A percentile compares a stretch with the other conserved stretches of the same genome.
Conservation (phyloP, 2,113 vertebrate species). For the Synchiropus splendidus region DNA sequence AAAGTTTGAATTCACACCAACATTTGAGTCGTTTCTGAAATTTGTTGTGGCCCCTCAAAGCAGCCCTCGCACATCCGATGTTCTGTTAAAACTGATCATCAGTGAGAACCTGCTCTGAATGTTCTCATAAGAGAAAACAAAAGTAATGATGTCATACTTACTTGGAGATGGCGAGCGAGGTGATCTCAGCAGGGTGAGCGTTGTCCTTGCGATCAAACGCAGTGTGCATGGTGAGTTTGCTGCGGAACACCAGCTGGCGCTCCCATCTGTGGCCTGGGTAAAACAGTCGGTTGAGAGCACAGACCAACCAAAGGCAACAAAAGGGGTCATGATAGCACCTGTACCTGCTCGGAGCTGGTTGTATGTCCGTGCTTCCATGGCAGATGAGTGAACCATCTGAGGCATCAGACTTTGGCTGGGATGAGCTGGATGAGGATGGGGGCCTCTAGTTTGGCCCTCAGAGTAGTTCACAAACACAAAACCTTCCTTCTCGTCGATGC, state of each 20-base stretch:
- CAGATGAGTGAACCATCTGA: conserved; percentile 44
- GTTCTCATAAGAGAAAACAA: too few relatives aligned
- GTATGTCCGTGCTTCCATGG: conserved; percentile 52
- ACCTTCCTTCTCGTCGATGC: conserved; percentile 94
- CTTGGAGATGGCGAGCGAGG: conserved; percentile 89
- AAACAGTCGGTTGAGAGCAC: background rate
- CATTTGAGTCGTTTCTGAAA: too few relatives aligned
- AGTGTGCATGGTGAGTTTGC: conserved; percentile 97
- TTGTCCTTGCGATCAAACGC: conserved; percentile 98
- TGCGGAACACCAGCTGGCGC: conserved; percentile 92
- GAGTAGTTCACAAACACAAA: conserved; percentile 98
- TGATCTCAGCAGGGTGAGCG: conserved; percentile 90
- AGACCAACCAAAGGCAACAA: too few relatives aligned
- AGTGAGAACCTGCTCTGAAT: too few relatives aligned
- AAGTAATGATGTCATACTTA: conserved; percentile 31
- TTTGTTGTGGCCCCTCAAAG: too few relatives aligned
- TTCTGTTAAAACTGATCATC: too few relatives aligned
- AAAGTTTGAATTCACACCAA: too few relatives aligned
- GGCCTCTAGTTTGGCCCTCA: conserved; percentile 73
- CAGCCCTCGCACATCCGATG: too few relatives aligned
- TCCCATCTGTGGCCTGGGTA: conserved; percentile 91
- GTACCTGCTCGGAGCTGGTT: conserved; percentile 67
- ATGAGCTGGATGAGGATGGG: conserved; percentile 28
- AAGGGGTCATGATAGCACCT: background rate
- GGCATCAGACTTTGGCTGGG: conserved; percentile 50